Conservation (phyloP, 2,113 vertebrate genomes). For the Platichthys stellatus region DNA sequence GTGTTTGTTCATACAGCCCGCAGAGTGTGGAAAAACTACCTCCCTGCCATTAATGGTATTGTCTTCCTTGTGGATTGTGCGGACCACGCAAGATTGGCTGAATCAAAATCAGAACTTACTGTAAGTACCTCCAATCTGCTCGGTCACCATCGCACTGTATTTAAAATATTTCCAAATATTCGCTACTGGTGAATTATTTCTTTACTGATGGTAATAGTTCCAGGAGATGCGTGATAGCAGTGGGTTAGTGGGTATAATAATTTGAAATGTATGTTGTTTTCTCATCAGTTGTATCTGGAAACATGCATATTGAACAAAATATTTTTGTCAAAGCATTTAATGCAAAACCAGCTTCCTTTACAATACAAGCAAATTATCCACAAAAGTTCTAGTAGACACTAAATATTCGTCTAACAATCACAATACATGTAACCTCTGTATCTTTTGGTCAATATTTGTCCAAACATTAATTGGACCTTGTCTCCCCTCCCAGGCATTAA, state of each 20-base stretch:
- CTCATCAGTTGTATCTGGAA: no score
- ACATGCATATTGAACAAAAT: no score
- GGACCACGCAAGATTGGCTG: conserved; percentile 87
- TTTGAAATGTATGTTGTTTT: no score
- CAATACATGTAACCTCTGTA: no score
- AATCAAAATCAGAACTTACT: conserved; percentile 97
- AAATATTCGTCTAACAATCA: no score
- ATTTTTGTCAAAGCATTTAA: no score
- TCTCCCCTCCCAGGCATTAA: conserved; percentile 85
- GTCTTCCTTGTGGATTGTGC: conserved; percentile 99
- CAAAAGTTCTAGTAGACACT: no score
- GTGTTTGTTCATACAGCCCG: conserved; percentile 83
- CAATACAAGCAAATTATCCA: no score
- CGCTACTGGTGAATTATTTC: not conserved
- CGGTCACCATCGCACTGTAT: rapidly evolving
- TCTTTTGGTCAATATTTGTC: no score
- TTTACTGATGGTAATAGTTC: not conserved
- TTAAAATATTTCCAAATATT: not conserved
- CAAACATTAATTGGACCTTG: not conserved
- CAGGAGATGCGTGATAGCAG: no score
- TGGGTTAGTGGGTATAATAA: no score
- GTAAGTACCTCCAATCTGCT: conserved; percentile 81
- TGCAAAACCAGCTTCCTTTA: no score
- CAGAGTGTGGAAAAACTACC: conserved; percentile 99
- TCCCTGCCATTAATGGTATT: conserved; percentile 98